These are phyloP conservation scores for Phataginus tricuspis DNA, from an alignment of 2,797 vertebrate genomes.

Conservation along the genomic window DNA sequence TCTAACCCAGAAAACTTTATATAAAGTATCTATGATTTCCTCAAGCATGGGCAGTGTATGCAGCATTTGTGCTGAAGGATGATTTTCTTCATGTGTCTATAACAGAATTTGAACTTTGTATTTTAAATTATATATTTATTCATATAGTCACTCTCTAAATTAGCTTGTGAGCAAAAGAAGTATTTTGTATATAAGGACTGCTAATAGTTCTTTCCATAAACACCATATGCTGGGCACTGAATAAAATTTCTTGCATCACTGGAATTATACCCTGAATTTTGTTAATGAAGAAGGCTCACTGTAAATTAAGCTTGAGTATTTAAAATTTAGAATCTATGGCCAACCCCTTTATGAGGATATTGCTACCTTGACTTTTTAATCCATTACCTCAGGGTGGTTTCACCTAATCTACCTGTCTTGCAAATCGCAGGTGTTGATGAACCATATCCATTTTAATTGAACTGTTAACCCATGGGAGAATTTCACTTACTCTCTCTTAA, in stretches of 20 bases:
- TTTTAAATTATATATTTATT: not conserved
- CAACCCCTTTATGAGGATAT: not conserved
- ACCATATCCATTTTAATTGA: constrained; percentile 74
- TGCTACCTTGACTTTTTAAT: not conserved
- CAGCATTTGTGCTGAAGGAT: not conserved
- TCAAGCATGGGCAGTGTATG: not conserved
- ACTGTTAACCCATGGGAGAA: constrained; percentile 67
- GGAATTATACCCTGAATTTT: not conserved
- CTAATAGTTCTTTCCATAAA: not conserved
- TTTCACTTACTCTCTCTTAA: constrained; percentile 71
- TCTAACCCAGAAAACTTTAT: not conserved
- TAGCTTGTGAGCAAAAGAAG: not conserved
- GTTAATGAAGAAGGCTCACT: not conserved
- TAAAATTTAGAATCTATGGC: not conserved
- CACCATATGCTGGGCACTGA: not conserved
- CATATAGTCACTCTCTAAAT: not conserved
- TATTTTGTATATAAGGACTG: not conserved
- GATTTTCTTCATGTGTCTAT: not conserved
- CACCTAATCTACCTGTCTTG: constrained; percentile 46
- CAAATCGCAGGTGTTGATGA: constrained; percentile 60
- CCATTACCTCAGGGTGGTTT: not conserved
- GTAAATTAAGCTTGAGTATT: not conserved
- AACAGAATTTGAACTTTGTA: not conserved
- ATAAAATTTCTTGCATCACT: not conserved
- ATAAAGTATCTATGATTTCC: not conserved